Evolutionary conservation across 2,888 invertebrate genomes (phyloP).

Genomic region (Bimastos eiseni): DNA sequence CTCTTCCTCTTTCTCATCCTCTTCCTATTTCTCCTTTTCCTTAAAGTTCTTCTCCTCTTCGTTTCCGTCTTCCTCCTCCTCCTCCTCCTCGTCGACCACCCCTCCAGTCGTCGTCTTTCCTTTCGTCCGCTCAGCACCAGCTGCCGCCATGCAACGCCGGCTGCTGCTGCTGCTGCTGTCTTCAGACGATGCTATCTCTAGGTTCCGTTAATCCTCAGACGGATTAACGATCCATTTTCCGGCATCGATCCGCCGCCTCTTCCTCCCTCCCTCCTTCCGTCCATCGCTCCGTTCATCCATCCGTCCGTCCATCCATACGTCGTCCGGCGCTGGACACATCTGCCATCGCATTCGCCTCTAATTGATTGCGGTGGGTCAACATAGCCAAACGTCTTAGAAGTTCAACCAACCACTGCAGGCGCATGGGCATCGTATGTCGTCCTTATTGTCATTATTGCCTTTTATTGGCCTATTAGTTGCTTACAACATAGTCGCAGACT

Average conservation of each 20-base stretch:
- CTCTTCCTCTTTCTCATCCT: too few species aligned
- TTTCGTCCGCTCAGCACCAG: conserved; percentile 9
- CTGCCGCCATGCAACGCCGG: not conserved
- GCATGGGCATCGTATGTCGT: too few species aligned
- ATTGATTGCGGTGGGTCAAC: not conserved
- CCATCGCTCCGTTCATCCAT: not conserved
- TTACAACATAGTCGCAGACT: too few species aligned
- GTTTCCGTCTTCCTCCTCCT: too few species aligned
- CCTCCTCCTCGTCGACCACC: not conserved
- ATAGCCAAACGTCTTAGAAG: not conserved
- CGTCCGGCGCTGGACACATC: not conserved
- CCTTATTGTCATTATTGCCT: too few species aligned
- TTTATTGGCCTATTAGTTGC: too few species aligned
- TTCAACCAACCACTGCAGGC: not conserved
- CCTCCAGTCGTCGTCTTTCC: not conserved
- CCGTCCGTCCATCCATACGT: not conserved
- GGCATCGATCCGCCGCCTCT: conserved; percentile 14
- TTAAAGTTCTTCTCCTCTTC: not conserved
- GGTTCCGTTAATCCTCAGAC: conserved; percentile 24
- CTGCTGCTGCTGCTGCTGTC: not conserved
- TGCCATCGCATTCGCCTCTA: not conserved
- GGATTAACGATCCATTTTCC: conserved; percentile 25
- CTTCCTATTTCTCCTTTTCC: too few species aligned
- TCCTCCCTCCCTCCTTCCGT: not conserved
- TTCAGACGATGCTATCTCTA: conserved; percentile 7